Conservation (phyloP, 2,888 invertebrate genomes). For the Prosapia bicincta region DNA sequence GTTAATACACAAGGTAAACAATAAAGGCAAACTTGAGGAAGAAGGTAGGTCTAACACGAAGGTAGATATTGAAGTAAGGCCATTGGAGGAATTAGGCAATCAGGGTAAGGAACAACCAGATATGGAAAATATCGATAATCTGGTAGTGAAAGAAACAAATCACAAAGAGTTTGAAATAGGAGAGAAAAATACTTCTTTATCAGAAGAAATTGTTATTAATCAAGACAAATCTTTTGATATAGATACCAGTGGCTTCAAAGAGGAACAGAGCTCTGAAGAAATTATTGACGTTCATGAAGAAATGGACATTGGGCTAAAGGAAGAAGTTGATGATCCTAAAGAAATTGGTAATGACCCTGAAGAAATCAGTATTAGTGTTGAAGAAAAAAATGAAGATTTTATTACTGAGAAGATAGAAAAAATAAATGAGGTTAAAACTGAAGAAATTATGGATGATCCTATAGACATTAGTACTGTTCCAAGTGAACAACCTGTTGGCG, state of each 20-base stretch:
- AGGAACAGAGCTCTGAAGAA: neutral
- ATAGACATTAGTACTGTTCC: neutral
- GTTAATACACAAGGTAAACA: conserved; percentile 47
- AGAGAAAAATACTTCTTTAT: too few species aligned
- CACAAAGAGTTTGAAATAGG: too few species aligned
- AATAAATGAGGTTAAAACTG: neutral
- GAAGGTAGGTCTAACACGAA: neutral
- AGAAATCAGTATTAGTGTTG: neutral
- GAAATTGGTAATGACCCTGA: neutral
- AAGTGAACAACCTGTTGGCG: neutral
- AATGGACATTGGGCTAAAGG: neutral
- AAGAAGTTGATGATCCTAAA: neutral
- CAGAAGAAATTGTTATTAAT: neutral
- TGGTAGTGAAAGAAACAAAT: too few species aligned
- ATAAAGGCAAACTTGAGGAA: neutral
- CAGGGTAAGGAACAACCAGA: too few species aligned
- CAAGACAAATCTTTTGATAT: neutral
- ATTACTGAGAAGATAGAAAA: neutral
- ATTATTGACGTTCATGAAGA: neutral
- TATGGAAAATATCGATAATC: too few species aligned
- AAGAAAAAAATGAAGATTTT: neutral
- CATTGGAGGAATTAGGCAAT: neutral
- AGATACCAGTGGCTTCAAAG: too few species aligned
- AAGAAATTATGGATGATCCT: neutral
- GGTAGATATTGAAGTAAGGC: neutral